These are phyloP conservation scores for Heliothis peltigera DNA, from an alignment of 2,888 invertebrate genomes.

Conservation along the genomic window DNA sequence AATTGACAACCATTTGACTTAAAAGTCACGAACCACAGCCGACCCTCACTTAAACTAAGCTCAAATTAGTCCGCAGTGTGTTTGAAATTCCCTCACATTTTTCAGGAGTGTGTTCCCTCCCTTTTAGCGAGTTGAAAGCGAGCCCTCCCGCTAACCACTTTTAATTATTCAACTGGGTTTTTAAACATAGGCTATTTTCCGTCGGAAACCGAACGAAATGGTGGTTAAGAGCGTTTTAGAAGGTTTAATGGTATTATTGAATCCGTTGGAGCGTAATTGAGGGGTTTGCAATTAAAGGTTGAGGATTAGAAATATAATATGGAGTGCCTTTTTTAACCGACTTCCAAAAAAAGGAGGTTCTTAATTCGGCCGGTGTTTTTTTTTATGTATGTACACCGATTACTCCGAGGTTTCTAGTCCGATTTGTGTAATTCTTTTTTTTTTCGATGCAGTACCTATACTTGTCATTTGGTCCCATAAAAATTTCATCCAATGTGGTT, in stretches of 20 bases:
- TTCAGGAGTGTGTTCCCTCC: constrained; percentile 7
- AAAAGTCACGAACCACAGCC: neutral
- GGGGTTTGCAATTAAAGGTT: neutral
- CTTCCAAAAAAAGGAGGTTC: too few species aligned
- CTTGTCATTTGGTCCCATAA: too few species aligned
- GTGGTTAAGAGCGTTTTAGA: constrained; percentile 45
- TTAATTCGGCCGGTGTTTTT: too few species aligned
- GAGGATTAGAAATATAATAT: too few species aligned
- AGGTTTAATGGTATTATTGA: constrained; percentile 32
- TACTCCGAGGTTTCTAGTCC: too few species aligned
- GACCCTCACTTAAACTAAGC: constrained; percentile 10
- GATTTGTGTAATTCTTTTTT: too few species aligned
- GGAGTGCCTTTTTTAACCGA: neutral
- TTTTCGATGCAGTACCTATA: too few species aligned
- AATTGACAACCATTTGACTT: neutral
- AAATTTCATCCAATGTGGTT: too few species aligned
- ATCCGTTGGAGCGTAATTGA: constrained; percentile 14
- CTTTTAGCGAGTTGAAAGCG: constrained; percentile 58
- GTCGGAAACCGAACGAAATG: constrained; percentile 50
- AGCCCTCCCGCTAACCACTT: constrained; percentile 54
- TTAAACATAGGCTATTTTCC: constrained; percentile 61
- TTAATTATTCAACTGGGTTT: constrained; percentile 67
- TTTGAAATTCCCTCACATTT: constrained; percentile 21
- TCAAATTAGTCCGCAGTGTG: constrained; percentile 7
- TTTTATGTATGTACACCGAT: too few species aligned